A percentile compares a stretch with the other conserved stretches of the same genome.
Evolutionary conservation across 2,797 vertebrate genomes (phyloP).

Genomic region (Melanotaenia pygmaea): DNA sequence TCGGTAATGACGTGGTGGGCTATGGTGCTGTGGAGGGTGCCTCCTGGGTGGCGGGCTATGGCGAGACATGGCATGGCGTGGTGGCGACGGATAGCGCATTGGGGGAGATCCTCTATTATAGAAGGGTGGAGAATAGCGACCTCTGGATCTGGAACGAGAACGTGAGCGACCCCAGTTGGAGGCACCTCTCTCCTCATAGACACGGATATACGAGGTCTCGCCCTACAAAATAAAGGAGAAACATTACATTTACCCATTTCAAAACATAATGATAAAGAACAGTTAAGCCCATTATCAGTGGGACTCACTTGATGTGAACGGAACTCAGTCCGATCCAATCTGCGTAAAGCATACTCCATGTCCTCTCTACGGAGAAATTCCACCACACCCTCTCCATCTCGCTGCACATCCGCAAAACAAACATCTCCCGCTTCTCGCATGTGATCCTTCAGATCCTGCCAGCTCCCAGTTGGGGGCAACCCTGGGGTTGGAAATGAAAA

Average conservation of each 20-base stretch:
- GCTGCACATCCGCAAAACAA: conserved; percentile 89
- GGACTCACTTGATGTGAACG: conserved; percentile 86
- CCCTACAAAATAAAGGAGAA: conserved; percentile 62
- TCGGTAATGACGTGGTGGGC: conserved; percentile 85
- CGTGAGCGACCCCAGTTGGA: conserved; percentile 87
- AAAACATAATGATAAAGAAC: neutral
- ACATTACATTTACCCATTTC: neutral
- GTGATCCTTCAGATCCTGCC: conserved; percentile 94
- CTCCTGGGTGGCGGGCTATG: conserved; percentile 84
- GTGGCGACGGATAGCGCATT: conserved; percentile 89
- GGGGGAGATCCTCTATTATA: conserved; percentile 90
- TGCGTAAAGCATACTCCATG: conserved; percentile 88
- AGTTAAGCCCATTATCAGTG: neutral
- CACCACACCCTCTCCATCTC: conserved; percentile 89
- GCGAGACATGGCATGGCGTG: conserved; percentile 84
- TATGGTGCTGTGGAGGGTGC: conserved; percentile 74
- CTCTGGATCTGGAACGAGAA: conserved; percentile 91
- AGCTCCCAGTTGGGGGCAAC: conserved; percentile 88
- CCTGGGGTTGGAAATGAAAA: conserved; percentile 66
- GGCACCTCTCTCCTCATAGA: conserved; percentile 87
- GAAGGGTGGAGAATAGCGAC: conserved; percentile 91
- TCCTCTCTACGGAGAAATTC: conserved; percentile 91
- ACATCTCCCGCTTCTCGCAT: conserved; percentile 90
- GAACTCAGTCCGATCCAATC: conserved; percentile 89
- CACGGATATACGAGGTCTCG: conserved; percentile 90